Percentiles rank a stretch among this genome's conserved stretches.
Conservation (phyloP, 2,888 invertebrate genomes). For the Imbricaverruca yamaguchii region DNA sequence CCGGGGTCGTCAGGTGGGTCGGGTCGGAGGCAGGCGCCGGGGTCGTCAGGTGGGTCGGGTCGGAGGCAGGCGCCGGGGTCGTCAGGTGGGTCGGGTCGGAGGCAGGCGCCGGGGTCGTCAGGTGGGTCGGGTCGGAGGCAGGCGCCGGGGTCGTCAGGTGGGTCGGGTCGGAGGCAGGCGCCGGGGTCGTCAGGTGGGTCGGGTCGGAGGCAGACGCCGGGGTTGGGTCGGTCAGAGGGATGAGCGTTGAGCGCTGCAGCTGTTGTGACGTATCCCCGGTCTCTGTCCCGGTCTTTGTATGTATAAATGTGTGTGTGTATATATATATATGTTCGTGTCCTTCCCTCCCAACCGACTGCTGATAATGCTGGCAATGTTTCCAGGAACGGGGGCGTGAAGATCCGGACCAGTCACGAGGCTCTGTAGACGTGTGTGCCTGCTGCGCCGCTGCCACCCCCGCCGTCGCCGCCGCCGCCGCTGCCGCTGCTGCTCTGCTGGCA, state of each 20-base stretch:
- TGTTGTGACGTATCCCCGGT: no score
- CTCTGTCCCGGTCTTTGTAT: no score
- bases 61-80: background rate
- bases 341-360: no score
- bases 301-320: no score
- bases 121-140: slow-evolving; percentile 24
- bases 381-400: slow-evolving; percentile 8
- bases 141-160: slow-evolving; percentile 32
- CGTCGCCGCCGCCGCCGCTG: background rate
- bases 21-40: slow-evolving; percentile 29
- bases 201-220: no score
- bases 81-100: no score
- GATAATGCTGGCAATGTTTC: no score
- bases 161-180: slow-evolving; percentile 25
- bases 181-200: no score
- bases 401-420: slow-evolving; percentile 15
- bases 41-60: slow-evolving; percentile 31
- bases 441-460: background rate
- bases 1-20: background rate
- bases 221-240: no score
- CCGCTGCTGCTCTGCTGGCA: background rate
- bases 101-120: no score
- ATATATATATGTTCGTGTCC: no score
- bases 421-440: background rate
- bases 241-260: no score